Conservation (phyloP, 2,888 invertebrate genomes). For the Pheosia tremula region DNA sequence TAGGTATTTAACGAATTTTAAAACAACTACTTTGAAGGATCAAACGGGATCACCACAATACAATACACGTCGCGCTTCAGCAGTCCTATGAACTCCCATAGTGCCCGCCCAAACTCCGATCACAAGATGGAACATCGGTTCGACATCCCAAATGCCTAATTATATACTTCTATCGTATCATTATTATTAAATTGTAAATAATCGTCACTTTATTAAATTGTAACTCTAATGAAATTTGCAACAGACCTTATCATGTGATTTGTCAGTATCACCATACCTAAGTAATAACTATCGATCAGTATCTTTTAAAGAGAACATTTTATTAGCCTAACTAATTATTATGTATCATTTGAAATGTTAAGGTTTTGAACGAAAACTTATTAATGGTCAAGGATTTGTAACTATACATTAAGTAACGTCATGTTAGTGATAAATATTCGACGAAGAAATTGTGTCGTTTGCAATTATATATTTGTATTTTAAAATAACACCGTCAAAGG, state of each 20-base stretch:
- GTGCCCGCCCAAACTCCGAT: conserved; percentile 18
- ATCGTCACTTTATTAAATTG: conserved; percentile 39
- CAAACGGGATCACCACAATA: conserved; percentile 54
- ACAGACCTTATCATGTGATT: conserved; percentile 73
- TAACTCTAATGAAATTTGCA: conserved; percentile 58
- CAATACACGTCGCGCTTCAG: conserved; percentile 41
- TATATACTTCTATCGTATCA: conserved; percentile 36
- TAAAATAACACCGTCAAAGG: conserved; percentile 12
- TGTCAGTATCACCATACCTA: conserved; percentile 67
- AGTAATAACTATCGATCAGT: conserved; percentile 68
- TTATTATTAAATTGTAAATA: conserved; percentile 48
- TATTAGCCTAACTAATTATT: conserved; percentile 61
- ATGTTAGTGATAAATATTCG: conserved; percentile 3
- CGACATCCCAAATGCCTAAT: conserved; percentile 34
- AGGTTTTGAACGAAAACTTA: conserved; percentile 24
- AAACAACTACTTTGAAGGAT: conserved; percentile 67
- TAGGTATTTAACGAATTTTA: conserved; percentile 51
- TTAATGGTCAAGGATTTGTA: conserved; percentile 25
- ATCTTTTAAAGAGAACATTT: conserved; percentile 69
- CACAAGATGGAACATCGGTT: conserved; percentile 27
- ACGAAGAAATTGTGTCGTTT: conserved; percentile 10
- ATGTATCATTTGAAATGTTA: conserved; percentile 41
- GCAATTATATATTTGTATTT: conserved; percentile 12
- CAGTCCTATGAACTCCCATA: conserved; percentile 22
- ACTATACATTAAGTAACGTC: conserved; percentile 9